These are phyloP conservation scores for Dendrolimus pini DNA, from an alignment of 2,888 invertebrate species.

Conservation along the genomic window DNA sequence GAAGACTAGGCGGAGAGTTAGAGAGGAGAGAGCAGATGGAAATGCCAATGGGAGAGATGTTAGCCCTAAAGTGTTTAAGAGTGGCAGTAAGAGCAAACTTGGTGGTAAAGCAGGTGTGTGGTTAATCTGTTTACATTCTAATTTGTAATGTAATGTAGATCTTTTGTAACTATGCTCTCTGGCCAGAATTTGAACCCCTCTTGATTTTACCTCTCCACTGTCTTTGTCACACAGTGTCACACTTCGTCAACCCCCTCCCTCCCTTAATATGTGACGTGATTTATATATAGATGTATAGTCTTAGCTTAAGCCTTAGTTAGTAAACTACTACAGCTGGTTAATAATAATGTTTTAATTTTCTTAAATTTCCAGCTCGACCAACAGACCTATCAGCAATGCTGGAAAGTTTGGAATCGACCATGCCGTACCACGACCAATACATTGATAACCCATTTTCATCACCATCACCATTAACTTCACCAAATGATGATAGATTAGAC, in stretches of 20 bases:
- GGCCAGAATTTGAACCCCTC: no score
- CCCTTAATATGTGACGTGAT: no score
- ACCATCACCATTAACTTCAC: constrained; percentile 68
- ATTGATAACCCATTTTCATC: constrained; percentile 73
- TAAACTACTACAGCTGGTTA: no score
- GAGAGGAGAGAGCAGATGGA: constrained; percentile 57
- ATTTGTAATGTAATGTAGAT: no score
- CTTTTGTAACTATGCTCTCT: no score
- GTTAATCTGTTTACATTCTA: no score
- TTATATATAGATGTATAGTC: no score
- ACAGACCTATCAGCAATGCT: constrained; percentile 64
- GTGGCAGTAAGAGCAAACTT: constrained; percentile 45
- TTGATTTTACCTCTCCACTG: no score
- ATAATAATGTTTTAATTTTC: no score
- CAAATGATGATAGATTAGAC: constrained; percentile 59
- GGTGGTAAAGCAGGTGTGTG: constrained; percentile 45
- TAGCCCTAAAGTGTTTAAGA: constrained; percentile 69
- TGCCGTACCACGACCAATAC: constrained; percentile 61
- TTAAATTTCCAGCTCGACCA: constrained; percentile 50
- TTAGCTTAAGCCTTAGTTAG: no score
- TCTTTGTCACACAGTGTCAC: no score
- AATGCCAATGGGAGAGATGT: constrained; percentile 54
- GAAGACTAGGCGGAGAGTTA: constrained; percentile 58
- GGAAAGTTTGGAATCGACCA: constrained; percentile 55
- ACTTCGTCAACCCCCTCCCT: no score